Evolutionary conservation across 2,113 vertebrate species (phyloP).

Genomic region (Anthoscopus minutus): DNA sequence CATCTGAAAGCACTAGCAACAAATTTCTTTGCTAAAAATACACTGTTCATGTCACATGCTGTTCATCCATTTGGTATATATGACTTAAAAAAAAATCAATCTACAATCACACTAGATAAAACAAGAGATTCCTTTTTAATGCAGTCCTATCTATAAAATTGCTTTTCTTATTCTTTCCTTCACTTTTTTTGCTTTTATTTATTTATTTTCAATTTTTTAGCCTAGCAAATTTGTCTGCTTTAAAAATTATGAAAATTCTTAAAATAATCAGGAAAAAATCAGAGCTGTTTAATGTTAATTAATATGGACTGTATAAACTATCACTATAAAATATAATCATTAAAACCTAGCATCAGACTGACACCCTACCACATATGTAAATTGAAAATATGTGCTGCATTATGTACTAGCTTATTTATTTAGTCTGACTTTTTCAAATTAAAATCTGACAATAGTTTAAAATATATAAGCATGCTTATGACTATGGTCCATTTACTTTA

Average conservation of each 20-base stretch:
- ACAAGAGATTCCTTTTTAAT: constrained; percentile 28
- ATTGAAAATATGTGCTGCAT: constrained; percentile 66
- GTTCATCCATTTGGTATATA: constrained; percentile 56
- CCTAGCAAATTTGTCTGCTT: constrained; percentile 29
- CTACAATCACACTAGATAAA: background rate
- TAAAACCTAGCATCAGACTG: constrained; percentile 24
- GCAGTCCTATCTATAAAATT: constrained; percentile 26
- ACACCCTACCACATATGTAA: constrained; percentile 32
- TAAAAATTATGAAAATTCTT: constrained; percentile 40
- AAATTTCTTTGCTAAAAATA: constrained; percentile 14
- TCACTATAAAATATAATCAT: constrained; percentile 42
- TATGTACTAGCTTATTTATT: constrained; percentile 58
- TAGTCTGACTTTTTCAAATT: constrained; percentile 47
- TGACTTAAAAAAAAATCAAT: background rate
- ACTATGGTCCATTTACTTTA: constrained; percentile 21
- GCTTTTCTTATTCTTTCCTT: constrained; percentile 50
- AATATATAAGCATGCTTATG: constrained; percentile 37
- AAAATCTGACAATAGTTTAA: constrained; percentile 54
- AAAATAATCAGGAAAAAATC: constrained; percentile 19
- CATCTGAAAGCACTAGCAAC: constrained; percentile 28
- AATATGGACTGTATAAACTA: background rate
- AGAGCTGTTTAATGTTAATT: background rate
- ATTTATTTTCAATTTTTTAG: constrained; percentile 23
- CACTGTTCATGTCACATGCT: background rate
- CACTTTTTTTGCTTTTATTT: constrained; percentile 47